Evolutionary conservation across 1,140 invertebrate genomes (phyloP), one percentile per base, ranked within the genome.

Genomic region (Papilio machaon): DNA sequence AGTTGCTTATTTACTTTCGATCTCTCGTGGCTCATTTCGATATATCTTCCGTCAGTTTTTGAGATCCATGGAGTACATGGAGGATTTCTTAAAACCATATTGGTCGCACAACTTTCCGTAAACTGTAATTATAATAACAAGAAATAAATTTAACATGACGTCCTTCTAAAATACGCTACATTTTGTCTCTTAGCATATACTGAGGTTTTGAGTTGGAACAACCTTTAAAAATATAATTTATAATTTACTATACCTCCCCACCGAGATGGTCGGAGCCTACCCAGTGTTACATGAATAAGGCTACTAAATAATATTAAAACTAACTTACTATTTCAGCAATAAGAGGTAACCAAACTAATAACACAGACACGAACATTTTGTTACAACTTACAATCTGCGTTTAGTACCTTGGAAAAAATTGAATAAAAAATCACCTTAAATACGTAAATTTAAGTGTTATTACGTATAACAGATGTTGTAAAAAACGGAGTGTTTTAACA

Each of bases 371-470:
- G 64, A 30, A 70, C 30, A 70, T 35, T 70, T 35, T 70, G 19
- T 70, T 15, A 70, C 5, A 38, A 7, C 30, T 70, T 35, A 3
- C 30, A 70, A 70, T 35, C 23, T 35, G 2, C 23, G 30, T 35
- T 35, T 6, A 23, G 8, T 70, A 70, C 11, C 64, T 6, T 38
- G 5, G 3, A 15, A 70, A 70, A 30, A 70, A 70, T 5, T 70
- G 23, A 35, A 67, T 38, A 15, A 30, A 64, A 70, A 70, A 70
- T 64, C 64, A 35, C 64, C 15, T 70, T 70, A 70, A 70, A 70
- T 70, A 70, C 30, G 30, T 35, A 23, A 35, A 35, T 17, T 70
- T 17, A 38, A 38, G 13, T 70, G 0, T 23, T 23, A 70, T 70
- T 70, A 35, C 64, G 64, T 70, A 35, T 30, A 13, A 64, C n/a